Conservation (phyloP, 2,888 invertebrate species). For the Nephrotoma flavescens region DNA sequence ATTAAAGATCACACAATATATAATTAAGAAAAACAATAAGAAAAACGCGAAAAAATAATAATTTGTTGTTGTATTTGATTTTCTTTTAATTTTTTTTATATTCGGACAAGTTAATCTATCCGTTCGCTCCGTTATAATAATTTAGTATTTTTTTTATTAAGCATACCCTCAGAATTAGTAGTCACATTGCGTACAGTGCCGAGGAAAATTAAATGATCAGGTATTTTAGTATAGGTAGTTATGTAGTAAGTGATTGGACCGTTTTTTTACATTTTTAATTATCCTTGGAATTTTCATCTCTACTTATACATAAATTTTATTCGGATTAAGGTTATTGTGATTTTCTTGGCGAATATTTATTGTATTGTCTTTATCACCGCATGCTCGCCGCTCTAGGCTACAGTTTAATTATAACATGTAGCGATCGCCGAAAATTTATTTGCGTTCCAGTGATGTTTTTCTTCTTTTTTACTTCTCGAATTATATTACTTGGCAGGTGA, state of each 20-base stretch:
- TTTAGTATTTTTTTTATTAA: background rate
- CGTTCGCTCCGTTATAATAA: conserved; percentile 1
- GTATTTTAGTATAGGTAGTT: no score
- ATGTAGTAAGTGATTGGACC: no score
- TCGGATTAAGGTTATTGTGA: background rate
- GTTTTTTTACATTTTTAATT: background rate
- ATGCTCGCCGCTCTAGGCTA: background rate
- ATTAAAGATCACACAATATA: background rate
- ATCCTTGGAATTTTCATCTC: background rate
- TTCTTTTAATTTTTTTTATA: background rate
- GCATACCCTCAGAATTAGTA: background rate
- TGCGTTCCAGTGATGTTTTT: background rate
- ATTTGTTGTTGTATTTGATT: background rate
- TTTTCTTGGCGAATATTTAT: background rate
- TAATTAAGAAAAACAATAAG: conserved; percentile 8
- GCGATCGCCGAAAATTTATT: background rate
- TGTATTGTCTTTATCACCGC: background rate
- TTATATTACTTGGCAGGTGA: background rate
- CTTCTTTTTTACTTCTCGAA: background rate
- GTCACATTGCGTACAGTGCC: background rate
- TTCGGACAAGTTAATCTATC: background rate
- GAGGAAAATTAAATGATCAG: background rate
- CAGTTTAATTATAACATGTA: background rate
- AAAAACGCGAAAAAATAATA: conserved; percentile 8
- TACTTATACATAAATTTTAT: background rate